phyloP scores from a whole-genome alignment of 2,797 vertebrate genomes.

The Masticophis lateralis region DNA sequence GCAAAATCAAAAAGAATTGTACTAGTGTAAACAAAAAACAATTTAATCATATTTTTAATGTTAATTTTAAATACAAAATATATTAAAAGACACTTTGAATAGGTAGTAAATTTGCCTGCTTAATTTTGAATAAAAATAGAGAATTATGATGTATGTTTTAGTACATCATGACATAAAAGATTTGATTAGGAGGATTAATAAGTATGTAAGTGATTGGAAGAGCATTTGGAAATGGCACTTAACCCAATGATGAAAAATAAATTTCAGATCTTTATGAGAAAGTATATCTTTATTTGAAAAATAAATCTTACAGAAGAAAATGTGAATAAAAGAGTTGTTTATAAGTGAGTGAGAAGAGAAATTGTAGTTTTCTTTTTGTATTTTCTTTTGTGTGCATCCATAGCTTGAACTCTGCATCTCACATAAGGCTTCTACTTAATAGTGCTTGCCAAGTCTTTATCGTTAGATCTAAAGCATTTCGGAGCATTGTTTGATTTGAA shows the following conservation, averaged over 20 bases:
- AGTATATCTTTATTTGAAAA: slow-evolving; percentile 64
- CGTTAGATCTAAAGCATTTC: slow-evolving; percentile 85
- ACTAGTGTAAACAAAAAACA: slow-evolving; percentile 42
- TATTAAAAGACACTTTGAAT: slow-evolving; percentile 21
- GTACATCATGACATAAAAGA: slow-evolving; percentile 55
- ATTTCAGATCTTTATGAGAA: slow-evolving; percentile 68
- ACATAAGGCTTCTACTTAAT: slow-evolving; percentile 85
- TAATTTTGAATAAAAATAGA: slow-evolving; percentile 54
- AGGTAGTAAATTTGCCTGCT: slow-evolving; percentile 20
- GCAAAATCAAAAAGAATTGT: slow-evolving; percentile 25
- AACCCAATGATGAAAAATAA: slow-evolving; percentile 62
- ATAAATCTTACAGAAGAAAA: slow-evolving; percentile 76
- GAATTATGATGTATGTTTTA: slow-evolving; percentile 60
- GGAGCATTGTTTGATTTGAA: slow-evolving; percentile 93
- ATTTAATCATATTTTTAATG: slow-evolving; percentile 53
- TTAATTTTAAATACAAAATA: slow-evolving; percentile 39
- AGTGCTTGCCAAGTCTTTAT: slow-evolving; percentile 89
- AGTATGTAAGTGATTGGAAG: slow-evolving; percentile 60
- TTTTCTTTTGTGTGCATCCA: slow-evolving; percentile 83
- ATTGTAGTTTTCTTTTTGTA: slow-evolving; percentile 84
- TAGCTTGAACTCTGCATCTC: slow-evolving; percentile 85
- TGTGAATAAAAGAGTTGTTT: slow-evolving; percentile 80
- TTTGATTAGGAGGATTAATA: slow-evolving; percentile 64
- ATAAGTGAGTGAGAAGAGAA: slow-evolving; percentile 82
- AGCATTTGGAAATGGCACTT: slow-evolving; percentile 66